Conservation (phyloP, 2,888 invertebrate species). For the Amphipyra berbera region DNA sequence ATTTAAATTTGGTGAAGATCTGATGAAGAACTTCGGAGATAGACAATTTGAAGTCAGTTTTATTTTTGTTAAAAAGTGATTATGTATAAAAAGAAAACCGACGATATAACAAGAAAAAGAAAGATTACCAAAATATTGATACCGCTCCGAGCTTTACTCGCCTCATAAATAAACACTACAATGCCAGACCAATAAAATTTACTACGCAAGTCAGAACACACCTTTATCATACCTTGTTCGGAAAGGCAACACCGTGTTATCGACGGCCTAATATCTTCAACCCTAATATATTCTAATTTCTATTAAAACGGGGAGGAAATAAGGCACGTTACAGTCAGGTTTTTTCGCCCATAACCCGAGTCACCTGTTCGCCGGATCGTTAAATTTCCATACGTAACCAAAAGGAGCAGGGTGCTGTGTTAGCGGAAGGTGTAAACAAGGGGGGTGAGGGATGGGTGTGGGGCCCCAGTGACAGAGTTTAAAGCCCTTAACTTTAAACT, state of each 20-base stretch:
- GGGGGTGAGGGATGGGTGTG: constrained; percentile 2
- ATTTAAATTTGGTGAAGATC: too few species aligned
- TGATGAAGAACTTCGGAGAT: too few species aligned
- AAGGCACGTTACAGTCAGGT: constrained; percentile 17
- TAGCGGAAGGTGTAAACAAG: constrained; percentile 64
- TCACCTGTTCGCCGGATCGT: constrained; percentile 55
- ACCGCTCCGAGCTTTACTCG: too few species aligned
- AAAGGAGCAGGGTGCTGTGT: constrained; percentile 27
- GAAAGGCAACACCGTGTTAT: not conserved
- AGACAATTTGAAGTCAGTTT: too few species aligned
- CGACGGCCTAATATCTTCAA: constrained; percentile 5
- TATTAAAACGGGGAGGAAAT: constrained; percentile 28
- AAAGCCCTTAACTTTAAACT: constrained; percentile 22
- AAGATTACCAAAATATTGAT: not conserved
- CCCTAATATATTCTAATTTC: constrained; percentile 17
- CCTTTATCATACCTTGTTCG: not conserved
- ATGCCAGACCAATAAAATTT: not conserved
- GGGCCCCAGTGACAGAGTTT: constrained; percentile 3
- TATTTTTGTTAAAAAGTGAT: too few species aligned
- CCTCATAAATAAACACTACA: not conserved
- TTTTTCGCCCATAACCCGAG: constrained; percentile 31
- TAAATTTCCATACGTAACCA: constrained; percentile 65
- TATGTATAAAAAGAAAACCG: too few species aligned
- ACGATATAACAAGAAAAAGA: too few species aligned
- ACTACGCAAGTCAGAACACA: not conserved